These are phyloP conservation scores for Sarcophaga rosellei DNA, from an alignment of 2,888 invertebrate species.

Conservation along the genomic window DNA sequence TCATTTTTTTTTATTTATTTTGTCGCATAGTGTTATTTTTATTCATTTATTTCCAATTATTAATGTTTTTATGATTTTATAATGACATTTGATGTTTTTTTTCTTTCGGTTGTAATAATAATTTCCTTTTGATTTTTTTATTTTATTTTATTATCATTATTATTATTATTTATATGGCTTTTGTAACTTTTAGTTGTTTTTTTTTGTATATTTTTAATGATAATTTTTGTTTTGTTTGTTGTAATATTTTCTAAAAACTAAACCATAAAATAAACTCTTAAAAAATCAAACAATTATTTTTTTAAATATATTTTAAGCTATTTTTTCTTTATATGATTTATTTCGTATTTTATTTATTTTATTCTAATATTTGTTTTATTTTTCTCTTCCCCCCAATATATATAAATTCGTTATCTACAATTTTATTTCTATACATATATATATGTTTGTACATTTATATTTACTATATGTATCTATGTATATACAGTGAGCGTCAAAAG, in stretches of 20 bases:
- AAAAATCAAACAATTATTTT: constrained; percentile 29
- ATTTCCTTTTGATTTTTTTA: constrained; percentile 7
- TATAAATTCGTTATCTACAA: constrained; percentile 64
- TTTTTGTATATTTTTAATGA: background rate
- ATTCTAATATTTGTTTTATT: background rate
- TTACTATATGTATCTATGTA: too few species aligned
- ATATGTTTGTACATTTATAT: constrained; percentile 28
- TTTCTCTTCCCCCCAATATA: background rate
- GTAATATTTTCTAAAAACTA: background rate
- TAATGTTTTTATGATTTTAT: constrained; percentile 25
- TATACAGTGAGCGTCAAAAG: too few species aligned
- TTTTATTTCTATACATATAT: background rate
- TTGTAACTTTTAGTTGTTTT: background rate
- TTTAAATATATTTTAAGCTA: constrained; percentile 39
- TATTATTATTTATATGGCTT: too few species aligned
- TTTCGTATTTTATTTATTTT: too few species aligned
- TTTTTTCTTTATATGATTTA: background rate
- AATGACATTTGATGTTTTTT: constrained; percentile 17
- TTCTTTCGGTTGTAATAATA: background rate
- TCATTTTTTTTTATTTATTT: too few species aligned
- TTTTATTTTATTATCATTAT: background rate
- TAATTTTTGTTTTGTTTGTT: background rate
- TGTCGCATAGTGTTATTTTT: too few species aligned
- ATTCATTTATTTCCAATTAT: constrained; percentile 4
- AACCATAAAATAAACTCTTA: constrained; percentile 24